phyloP scores from a whole-genome alignment of 1,140 invertebrate genomes.

The Drosophila tropicalis region DNA sequence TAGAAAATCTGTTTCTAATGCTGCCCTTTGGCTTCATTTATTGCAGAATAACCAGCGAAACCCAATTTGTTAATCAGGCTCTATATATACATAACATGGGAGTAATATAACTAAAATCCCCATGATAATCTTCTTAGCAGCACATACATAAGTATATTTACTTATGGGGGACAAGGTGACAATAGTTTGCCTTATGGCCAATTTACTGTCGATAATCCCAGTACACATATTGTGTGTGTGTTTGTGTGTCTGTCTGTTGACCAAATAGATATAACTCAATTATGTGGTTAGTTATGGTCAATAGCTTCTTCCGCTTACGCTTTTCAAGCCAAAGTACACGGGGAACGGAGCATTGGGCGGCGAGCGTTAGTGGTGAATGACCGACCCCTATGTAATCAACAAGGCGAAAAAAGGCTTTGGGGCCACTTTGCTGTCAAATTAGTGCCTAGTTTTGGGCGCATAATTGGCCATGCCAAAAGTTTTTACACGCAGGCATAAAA shows the following conservation, averaged over 20 bases:
- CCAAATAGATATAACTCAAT: slow-evolving; percentile 60
- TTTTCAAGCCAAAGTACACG: background rate
- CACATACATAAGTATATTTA: background rate
- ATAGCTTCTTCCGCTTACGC: slow-evolving; percentile 2
- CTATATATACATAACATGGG: background rate
- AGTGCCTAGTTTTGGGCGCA: slow-evolving; percentile 69
- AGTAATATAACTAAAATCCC: background rate
- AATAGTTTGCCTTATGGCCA: slow-evolving; percentile 20
- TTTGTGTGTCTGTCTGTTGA: slow-evolving; percentile 11
- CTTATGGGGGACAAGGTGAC: background rate
- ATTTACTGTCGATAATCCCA: slow-evolving; percentile 40
- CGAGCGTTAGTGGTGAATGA: slow-evolving; percentile 24
- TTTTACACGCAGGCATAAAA: slow-evolving; percentile 73
- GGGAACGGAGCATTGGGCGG: background rate
- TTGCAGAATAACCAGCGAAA: background rate
- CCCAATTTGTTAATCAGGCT: background rate
- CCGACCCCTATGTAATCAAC: slow-evolving; percentile 21
- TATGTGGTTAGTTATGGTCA: slow-evolving; percentile 52
- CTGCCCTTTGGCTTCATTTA: background rate
- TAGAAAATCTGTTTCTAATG: background rate
- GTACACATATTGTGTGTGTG: slow-evolving; percentile 21
- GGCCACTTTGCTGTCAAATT: slow-evolving; percentile 74
- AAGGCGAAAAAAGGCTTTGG: slow-evolving; percentile 39
- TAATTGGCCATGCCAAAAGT: slow-evolving; percentile 68
- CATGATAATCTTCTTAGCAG: slow-evolving; percentile 1